phyloP scores from a whole-genome alignment of 2,113 vertebrate genomes.

The Pongo pygmaeus region DNA sequence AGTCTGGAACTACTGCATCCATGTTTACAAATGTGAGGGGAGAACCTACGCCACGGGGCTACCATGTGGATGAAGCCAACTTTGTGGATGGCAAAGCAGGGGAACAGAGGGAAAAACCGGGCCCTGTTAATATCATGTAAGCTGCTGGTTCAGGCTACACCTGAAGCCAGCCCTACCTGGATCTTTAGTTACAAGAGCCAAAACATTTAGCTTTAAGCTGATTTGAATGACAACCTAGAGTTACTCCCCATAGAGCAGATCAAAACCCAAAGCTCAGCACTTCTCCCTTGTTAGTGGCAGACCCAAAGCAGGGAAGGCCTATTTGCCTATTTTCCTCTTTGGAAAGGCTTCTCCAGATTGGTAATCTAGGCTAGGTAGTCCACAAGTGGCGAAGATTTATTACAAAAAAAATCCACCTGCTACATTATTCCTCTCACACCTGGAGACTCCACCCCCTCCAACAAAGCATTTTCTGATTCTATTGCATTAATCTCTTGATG shows the following conservation, averaged over 20 bases:
- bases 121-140: background rate
- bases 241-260: background rate
- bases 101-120: background rate
- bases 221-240: background rate
- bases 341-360: background rate
- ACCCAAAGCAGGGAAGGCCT: background rate
- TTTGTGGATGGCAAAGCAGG: background rate
- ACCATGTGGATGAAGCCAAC: background rate
- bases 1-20: background rate
- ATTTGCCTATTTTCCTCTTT: background rate
- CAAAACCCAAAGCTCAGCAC: background rate
- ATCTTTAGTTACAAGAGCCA: background rate
- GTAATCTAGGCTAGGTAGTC: background rate
- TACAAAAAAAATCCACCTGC: background rate
- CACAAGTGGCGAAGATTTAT: background rate
- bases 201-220: background rate
- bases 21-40: background rate
- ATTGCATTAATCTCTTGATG: background rate
- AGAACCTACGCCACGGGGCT: background rate
- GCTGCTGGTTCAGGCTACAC: background rate
- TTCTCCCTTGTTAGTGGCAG: background rate
- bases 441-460: background rate
- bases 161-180: background rate
- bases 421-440: background rate
- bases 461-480: background rate